Conservation (phyloP, 2,113 vertebrate genomes). For the Takifugu flavidus region DNA sequence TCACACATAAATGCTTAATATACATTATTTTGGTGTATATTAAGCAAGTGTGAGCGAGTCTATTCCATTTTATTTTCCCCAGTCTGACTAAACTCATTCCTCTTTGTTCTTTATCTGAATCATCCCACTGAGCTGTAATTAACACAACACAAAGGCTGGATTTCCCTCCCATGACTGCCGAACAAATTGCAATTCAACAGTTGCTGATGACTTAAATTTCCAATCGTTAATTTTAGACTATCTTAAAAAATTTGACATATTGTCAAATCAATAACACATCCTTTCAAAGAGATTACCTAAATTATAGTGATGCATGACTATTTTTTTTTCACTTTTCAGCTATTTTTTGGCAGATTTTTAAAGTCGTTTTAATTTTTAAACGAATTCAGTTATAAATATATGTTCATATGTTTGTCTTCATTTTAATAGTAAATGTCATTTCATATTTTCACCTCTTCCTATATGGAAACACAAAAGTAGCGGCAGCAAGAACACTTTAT, state of each 20-base stretch:
- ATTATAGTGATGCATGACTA: conserved; percentile 3
- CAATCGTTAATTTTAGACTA: conserved; percentile 22
- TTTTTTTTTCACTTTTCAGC: background rate
- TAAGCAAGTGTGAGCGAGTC: background rate
- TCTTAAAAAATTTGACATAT: conserved; percentile 19
- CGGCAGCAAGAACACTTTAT: background rate
- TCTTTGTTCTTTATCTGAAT: conserved; percentile 22
- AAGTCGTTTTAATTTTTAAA: conserved; percentile 8
- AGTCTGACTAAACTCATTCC: conserved; percentile 10
- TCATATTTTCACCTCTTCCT: too few relatives aligned
- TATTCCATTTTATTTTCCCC: conserved; percentile 16
- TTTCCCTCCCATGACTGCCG: conserved; percentile 16
- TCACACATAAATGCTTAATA: too few relatives aligned
- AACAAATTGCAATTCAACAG: conserved; percentile 37
- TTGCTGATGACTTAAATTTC: conserved; percentile 25
- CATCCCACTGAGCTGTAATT: conserved; percentile 39
- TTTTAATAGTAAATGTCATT: background rate
- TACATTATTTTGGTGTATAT: too few relatives aligned
- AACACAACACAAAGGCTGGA: conserved; percentile 35
- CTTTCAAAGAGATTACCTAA: conserved; percentile 3
- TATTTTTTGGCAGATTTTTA: conserved; percentile 3
- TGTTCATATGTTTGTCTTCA: background rate
- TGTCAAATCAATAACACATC: background rate
- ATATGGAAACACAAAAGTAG: background rate
- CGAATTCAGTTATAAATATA: background rate